Percentiles rank a stretch among this genome's conserved stretches.
Evolutionary conservation across 2,113 vertebrate species (phyloP).

Genomic region (Craseonycteris thonglongyai): DNA sequence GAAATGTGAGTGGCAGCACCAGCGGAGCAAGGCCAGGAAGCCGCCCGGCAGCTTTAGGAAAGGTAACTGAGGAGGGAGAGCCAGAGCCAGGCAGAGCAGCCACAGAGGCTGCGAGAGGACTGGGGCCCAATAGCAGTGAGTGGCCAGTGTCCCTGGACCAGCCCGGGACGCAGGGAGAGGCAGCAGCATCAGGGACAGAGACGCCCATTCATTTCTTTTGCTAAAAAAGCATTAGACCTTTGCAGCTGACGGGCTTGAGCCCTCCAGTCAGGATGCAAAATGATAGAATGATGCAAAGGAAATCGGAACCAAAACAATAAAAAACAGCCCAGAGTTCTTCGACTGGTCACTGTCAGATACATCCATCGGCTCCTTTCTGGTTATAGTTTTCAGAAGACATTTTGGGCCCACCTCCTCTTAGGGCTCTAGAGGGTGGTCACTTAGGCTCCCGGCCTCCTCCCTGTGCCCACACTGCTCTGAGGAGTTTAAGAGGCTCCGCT

Average conservation of each 20-base stretch:
- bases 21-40: neutral
- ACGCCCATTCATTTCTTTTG: neutral
- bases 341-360: rapidly evolving
- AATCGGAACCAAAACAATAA: neutral
- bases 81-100: too few species aligned
- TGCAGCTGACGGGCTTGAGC: neutral
- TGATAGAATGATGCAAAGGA: neutral
- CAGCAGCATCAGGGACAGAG: neutral
- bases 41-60: rapidly evolving
- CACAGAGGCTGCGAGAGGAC: neutral
- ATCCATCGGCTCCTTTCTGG: neutral
- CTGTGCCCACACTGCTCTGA: neutral
- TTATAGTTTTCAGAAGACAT: neutral
- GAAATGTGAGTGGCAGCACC: neutral
- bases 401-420: neutral
- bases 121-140: neutral
- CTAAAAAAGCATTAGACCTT: neutral
- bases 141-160: too few species aligned
- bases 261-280: neutral
- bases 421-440: neutral
- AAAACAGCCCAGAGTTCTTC: neutral
- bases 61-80: neutral
- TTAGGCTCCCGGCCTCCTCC: neutral
- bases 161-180: rapidly evolving
- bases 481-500: neutral